These are phyloP conservation scores for Osedax frankpressi DNA, from an alignment of 2,888 invertebrate genomes.

Conservation along the genomic window DNA sequence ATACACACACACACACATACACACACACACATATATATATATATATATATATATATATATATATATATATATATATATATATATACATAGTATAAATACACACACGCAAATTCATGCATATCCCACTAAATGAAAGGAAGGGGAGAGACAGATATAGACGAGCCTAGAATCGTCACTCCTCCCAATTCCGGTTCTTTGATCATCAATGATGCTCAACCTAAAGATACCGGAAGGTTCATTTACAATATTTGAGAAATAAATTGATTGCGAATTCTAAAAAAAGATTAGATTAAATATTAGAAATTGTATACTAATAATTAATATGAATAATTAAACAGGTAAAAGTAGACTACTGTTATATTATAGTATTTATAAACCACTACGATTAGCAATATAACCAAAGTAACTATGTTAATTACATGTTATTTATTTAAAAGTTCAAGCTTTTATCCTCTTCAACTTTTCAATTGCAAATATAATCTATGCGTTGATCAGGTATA, in stretches of 20 bases:
- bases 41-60: neutral
- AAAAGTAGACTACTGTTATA: neutral
- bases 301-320: neutral
- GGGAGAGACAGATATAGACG: neutral
- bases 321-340: neutral
- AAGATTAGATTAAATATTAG: too few relatives aligned
- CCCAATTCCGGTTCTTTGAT: neutral
- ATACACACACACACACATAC: too few relatives aligned
- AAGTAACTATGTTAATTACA: too few relatives aligned
- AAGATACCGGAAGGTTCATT: neutral
- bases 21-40: neutral
- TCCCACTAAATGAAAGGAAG: neutral
- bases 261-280: too few relatives aligned
- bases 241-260: too few relatives aligned
- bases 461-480: too few relatives aligned
- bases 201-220: neutral
- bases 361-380: too few relatives aligned
- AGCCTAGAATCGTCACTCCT: neutral
- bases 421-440: too few relatives aligned
- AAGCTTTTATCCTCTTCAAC: too few relatives aligned
- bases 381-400: too few relatives aligned
- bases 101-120: neutral
- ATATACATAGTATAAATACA: neutral
- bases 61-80: neutral
- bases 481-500: too few relatives aligned